These are phyloP conservation scores for Gobio gobio DNA, from an alignment of 2,113 vertebrate species.

Conservation along the genomic window DNA sequence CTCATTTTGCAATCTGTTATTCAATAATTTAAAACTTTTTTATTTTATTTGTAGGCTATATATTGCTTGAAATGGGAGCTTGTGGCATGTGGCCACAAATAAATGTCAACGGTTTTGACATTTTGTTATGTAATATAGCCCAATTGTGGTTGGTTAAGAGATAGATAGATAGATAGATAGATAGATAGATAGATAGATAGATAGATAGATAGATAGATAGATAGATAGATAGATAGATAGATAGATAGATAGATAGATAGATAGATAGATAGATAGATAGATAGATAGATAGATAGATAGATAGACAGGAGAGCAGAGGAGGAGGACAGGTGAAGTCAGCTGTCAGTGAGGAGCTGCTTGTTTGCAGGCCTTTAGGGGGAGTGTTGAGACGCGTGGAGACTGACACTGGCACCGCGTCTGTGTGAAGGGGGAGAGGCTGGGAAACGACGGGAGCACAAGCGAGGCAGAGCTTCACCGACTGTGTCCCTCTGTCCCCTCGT, in stretches of 20 bases:
- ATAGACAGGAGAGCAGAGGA: background rate
- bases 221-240: conserved; percentile 1
- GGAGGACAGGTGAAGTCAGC: conserved; percentile 42
- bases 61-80: background rate
- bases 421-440: conserved; percentile 58
- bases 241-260: background rate
- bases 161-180: background rate
- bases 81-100: background rate
- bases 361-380: conserved; percentile 70
- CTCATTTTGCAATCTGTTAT: background rate
- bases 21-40: background rate
- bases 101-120: background rate
- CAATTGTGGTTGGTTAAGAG: background rate
- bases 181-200: background rate
- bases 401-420: conserved; percentile 57
- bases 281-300: conserved; percentile 25
- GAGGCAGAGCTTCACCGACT: conserved; percentile 44
- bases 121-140: background rate
- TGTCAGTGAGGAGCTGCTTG: conserved; percentile 4
- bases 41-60: background rate
- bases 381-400: conserved; percentile 64
- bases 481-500: conserved; percentile 48
- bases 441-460: conserved; percentile 54
- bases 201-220: background rate
- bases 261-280: background rate